Base-by-base conservation (phyloP, 2,888 invertebrate species). In the Loripinus fragilis region DNA sequence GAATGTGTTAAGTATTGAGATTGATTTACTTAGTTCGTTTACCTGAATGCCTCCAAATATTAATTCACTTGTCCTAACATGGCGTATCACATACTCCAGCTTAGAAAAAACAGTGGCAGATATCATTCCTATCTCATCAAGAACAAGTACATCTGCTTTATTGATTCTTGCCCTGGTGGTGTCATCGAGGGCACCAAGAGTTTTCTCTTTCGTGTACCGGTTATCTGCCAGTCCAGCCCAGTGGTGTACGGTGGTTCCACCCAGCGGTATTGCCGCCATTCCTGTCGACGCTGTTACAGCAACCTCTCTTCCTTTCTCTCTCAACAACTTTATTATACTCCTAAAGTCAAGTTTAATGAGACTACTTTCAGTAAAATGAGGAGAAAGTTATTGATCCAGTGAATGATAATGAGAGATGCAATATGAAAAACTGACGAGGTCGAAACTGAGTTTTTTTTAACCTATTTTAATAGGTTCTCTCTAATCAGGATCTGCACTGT, bases 151-250 rank as follows among this genome's bases (percentile, higher is more conserved):
- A 35, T 65, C 65, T 10, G 38, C 41, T 35, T 35, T 3, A 2
- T 2, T 23, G 8, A 65, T 65, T 35, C 65, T 30, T 30, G 20
- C 2, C 20, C 10, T 65, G 8, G 35, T 20, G n/a, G 33, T 23
- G 12, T 65, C 41, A 5, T 65, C 38, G 23, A 65, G 12, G 5
- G 2, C 23, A 35, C 5, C 65, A n/a, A 8, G 23, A 25, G 70
- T 60, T 12, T 23, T 33, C 50, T 70, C 64, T 33, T 76, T 48
- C 1, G 64, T 33, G 48, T 68, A 60, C 5, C 77, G 41, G 30
- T 69, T 60, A 65, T 73, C 77, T 17, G 67, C n/a, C 17, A 77
- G 67, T 17, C 73, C 77, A 30, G 69, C 77, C n/a, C 73, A 77
- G 48, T 77, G 77, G 23, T 77, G 73, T 7, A 77, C 17, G 15